These are phyloP conservation scores for Coccyzus lansbergi DNA, from an alignment of 2,797 vertebrate genomes.

Conservation along the genomic window DNA sequence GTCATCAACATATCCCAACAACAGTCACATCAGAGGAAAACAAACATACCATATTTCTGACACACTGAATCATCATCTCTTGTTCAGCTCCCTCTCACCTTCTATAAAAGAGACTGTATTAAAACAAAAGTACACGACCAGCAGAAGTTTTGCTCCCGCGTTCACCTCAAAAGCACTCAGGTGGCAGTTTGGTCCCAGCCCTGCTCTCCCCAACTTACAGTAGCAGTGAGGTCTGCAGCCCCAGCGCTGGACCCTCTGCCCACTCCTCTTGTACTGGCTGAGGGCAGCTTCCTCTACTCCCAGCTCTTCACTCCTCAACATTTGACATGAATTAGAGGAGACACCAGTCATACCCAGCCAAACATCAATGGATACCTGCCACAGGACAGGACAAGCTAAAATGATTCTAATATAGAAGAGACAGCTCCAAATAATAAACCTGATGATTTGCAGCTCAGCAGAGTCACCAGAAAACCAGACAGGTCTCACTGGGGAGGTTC, in stretches of 20 bases:
- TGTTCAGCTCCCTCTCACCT: neutral
- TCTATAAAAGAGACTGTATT: neutral
- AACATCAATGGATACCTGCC: neutral
- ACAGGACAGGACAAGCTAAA: neutral
- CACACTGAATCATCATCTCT: neutral
- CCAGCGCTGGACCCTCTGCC: neutral
- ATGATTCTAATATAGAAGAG: neutral
- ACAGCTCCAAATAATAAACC: neutral
- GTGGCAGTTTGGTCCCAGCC: neutral
- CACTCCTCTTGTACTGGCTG: fast-evolving
- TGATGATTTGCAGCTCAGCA: neutral
- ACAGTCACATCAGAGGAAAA: neutral
- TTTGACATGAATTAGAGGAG: neutral
- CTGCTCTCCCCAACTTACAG: neutral
- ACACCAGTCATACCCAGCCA: conserved; percentile 3
- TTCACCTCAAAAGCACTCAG: neutral
- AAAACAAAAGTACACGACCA: neutral
- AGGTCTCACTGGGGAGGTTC: neutral
- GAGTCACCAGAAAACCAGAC: fast-evolving
- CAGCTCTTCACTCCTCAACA: neutral
- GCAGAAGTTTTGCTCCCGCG: neutral
- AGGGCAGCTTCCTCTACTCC: neutral
- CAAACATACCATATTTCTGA: neutral
- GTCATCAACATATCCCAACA: neutral
- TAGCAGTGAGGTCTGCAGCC: neutral